Conservation (phyloP, 2,113 vertebrate genomes). For the Coturnix japonica region DNA sequence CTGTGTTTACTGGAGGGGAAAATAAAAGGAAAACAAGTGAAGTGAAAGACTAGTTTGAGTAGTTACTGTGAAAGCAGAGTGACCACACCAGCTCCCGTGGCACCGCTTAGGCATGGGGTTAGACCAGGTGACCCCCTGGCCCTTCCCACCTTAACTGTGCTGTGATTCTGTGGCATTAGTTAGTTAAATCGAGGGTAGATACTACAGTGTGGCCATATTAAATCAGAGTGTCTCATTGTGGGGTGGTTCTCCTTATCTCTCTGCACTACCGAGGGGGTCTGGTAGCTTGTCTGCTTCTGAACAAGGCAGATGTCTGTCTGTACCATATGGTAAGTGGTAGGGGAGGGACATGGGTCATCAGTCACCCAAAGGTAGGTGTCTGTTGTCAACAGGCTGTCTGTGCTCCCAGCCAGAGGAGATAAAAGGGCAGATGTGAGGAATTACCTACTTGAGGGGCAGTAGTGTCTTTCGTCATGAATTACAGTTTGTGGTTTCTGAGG, state of each 20-base stretch:
- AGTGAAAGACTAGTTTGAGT: neutral
- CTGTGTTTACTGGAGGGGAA: neutral
- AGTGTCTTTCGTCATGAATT: neutral
- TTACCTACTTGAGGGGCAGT: neutral
- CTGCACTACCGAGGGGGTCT: neutral
- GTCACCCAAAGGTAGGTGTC: accelerated
- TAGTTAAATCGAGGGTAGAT: neutral
- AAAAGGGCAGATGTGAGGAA: neutral
- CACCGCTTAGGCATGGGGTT: neutral
- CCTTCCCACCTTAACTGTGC: neutral
- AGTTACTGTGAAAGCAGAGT: neutral
- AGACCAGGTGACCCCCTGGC: neutral
- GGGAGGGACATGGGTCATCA: neutral
- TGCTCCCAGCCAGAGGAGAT: neutral
- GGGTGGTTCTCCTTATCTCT: neutral
- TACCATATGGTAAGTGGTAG: neutral
- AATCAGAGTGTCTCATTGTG: neutral
- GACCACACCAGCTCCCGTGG: neutral
- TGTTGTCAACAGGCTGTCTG: neutral
- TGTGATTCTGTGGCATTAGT: neutral
- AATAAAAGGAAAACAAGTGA: neutral
- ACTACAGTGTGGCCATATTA: neutral
- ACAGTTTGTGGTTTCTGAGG: neutral
- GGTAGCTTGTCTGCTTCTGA: neutral
- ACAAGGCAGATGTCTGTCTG: neutral